Conservation (phyloP, 2,797 vertebrate genomes). For the Gallinago nigripennis region DNA sequence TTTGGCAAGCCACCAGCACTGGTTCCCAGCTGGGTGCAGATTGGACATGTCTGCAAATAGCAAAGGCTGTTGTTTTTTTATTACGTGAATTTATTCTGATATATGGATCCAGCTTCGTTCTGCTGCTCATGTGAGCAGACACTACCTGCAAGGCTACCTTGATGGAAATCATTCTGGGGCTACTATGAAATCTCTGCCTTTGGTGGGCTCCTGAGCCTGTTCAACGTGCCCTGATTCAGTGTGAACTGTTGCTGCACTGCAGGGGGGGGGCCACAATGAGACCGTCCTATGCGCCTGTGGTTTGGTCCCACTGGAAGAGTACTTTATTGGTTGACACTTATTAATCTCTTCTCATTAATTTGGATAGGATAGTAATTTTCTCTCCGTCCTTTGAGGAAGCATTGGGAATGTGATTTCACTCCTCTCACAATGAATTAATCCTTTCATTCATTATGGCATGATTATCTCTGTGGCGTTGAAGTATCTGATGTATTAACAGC, state of each 20-base stretch:
- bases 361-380: slow-evolving; percentile 12
- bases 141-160: not conserved
- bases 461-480: slow-evolving; percentile 33
- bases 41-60: not conserved
- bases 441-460: not conserved
- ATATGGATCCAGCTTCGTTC: not conserved
- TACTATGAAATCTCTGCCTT: not conserved
- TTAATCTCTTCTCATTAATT: slow-evolving; percentile 37
- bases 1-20: not conserved
- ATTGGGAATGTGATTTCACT: not conserved
- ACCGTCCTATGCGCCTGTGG: accelerated
- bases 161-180: not conserved
- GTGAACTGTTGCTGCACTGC: not conserved
- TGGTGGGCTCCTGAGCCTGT: not conserved
- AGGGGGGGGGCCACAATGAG: not conserved
- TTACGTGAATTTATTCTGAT: not conserved
- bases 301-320: not conserved
- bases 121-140: not conserved
- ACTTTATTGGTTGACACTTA: slow-evolving; percentile 3
- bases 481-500: not conserved
- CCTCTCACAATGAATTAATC: not conserved
- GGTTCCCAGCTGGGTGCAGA: not conserved
- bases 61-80: not conserved
- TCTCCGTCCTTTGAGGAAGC: not conserved
- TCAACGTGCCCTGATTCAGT: not conserved